phyloP scores from a whole-genome alignment of 2,113 vertebrate species.

The Menura novaehollandiae region DNA sequence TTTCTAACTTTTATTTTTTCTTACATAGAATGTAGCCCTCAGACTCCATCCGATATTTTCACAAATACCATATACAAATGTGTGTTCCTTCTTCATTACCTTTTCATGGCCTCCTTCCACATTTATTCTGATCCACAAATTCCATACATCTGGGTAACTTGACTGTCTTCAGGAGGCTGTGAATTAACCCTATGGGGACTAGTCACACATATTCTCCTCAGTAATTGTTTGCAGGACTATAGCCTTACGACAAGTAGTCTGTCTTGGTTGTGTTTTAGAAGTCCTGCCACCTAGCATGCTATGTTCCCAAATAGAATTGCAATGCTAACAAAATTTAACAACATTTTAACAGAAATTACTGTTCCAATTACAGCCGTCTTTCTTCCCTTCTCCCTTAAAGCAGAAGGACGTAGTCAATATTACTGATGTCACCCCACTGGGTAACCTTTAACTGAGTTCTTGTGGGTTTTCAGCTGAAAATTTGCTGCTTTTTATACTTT shows the following conservation, averaged over 20 bases:
- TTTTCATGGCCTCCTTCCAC: neutral
- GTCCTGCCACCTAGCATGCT: neutral
- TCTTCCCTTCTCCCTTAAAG: neutral
- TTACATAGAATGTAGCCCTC: neutral
- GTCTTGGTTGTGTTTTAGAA: neutral
- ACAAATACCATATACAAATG: neutral
- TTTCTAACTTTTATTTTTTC: neutral
- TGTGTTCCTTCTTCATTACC: neutral
- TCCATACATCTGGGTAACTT: neutral
- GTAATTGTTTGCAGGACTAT: neutral
- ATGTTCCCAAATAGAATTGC: neutral
- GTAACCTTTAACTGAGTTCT: neutral
- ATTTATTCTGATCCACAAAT: neutral
- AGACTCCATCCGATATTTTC: neutral
- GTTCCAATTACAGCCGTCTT: neutral
- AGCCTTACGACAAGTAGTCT: neutral
- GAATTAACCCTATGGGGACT: neutral
- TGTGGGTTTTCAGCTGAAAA: neutral
- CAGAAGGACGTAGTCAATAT: neutral
- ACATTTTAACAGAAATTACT: neutral
- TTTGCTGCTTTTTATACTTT: neutral
- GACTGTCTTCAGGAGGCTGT: neutral
- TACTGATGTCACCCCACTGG: neutral
- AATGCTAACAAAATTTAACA: neutral
- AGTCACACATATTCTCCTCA: neutral